Evolutionary conservation across 2,113 vertebrate genomes (phyloP).

Genomic region (Hypomesus transpacificus): DNA sequence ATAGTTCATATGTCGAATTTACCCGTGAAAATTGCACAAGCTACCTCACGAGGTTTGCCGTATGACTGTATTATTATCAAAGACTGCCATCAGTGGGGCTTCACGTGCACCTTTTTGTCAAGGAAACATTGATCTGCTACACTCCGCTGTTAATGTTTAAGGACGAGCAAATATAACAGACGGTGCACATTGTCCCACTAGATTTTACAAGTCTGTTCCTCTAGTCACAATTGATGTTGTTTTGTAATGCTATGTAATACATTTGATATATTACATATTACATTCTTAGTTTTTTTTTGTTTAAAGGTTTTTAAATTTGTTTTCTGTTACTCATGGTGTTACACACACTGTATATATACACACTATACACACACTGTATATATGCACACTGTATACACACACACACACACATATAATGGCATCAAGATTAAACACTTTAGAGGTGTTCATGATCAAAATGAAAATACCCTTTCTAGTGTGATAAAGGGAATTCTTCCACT

Average conservation of each 20-base stretch:
- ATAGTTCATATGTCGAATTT: slow-evolving; percentile 32
- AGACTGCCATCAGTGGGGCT: neutral
- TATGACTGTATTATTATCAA: neutral
- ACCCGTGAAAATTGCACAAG: slow-evolving; percentile 15
- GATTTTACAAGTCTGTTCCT: too few species aligned
- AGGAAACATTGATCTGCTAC: neutral
- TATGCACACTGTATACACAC: too few species aligned
- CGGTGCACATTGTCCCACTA: too few species aligned
- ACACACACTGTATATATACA: neutral
- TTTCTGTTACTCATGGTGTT: neutral
- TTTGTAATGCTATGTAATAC: too few species aligned
- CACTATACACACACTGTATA: neutral
- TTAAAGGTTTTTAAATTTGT: neutral
- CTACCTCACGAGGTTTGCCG: slow-evolving; percentile 4
- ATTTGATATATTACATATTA: too few species aligned
- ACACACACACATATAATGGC: neutral
- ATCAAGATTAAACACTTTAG: slow-evolving; percentile 42
- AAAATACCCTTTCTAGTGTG: slow-evolving; percentile 74
- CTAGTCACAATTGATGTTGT: too few species aligned
- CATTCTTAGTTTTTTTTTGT: too few species aligned
- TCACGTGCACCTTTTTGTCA: neutral
- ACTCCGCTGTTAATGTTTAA: neutral
- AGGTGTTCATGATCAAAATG: slow-evolving; percentile 63
- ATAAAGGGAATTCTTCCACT: slow-evolving; percentile 65
- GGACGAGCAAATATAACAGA: neutral